These are phyloP conservation scores for Tribolium madens DNA, from an alignment of 1,140 invertebrate species.

Conservation along the genomic window DNA sequence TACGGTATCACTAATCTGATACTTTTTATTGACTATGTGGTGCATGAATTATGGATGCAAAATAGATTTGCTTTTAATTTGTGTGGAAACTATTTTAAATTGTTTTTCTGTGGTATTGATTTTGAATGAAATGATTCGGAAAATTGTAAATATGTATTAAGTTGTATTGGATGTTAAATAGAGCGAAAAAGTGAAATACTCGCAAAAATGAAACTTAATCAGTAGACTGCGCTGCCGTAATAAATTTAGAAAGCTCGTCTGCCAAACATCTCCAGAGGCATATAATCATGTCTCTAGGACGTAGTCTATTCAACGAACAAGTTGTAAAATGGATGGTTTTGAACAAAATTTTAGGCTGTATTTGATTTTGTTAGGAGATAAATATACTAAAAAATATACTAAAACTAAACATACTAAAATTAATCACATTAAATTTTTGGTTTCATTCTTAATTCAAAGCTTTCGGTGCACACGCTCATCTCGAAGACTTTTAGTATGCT, in stretches of 20 bases:
- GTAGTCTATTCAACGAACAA: too few relatives aligned
- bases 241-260: slow-evolving; percentile 31
- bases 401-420: too few relatives aligned
- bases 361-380: too few relatives aligned
- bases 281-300: slow-evolving; percentile 14
- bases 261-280: slow-evolving; percentile 1
- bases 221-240: slow-evolving; percentile 2
- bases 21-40: not conserved
- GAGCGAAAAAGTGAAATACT: slow-evolving; percentile 13
- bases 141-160: slow-evolving; percentile 16
- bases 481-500: too few relatives aligned
- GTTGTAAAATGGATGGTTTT: too few relatives aligned
- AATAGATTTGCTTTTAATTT: not conserved
- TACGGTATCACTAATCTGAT: not conserved
- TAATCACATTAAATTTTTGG: too few relatives aligned
- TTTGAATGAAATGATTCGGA: not conserved
- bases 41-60: not conserved
- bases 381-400: too few relatives aligned
- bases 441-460: too few relatives aligned
- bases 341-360: too few relatives aligned
- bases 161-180: not conserved
- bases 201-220: slow-evolving; percentile 24
- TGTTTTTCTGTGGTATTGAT: not conserved
- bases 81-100: not conserved
- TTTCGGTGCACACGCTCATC: too few relatives aligned